Evolutionary conservation across 2,888 invertebrate species (phyloP).

Genomic region (Noctua comes): DNA sequence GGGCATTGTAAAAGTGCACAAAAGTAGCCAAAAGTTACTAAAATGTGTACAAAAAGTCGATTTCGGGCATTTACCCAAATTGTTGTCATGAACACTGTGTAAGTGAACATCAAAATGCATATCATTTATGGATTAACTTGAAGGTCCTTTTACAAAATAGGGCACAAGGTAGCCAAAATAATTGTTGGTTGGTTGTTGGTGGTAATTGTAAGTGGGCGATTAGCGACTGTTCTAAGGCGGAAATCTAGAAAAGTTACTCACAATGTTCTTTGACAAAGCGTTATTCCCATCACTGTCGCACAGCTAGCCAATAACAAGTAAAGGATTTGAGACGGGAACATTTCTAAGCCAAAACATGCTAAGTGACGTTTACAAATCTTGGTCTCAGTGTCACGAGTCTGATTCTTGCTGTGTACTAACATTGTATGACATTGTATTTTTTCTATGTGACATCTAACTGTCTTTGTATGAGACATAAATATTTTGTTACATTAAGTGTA

Average conservation of each 20-base stretch:
- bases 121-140: background rate
- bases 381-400: background rate
- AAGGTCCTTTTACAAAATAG: background rate
- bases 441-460: too few species aligned
- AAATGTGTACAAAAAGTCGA: constrained; percentile 9
- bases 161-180: background rate
- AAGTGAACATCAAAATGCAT: background rate
- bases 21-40: constrained; percentile 5
- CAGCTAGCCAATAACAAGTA: background rate
- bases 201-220: too few species aligned
- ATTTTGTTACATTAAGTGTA: too few species aligned
- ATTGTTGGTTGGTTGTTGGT: background rate
- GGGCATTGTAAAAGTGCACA: constrained; percentile 1
- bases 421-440: too few species aligned
- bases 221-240: background rate
- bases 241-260: background rate
- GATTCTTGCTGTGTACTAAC: background rate
- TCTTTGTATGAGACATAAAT: too few species aligned
- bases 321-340: background rate
- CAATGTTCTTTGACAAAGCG: background rate
- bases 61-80: constrained; percentile 33
- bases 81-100: background rate
- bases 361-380: background rate
- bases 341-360: too few species aligned
- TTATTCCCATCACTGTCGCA: background rate